Base-by-base conservation (phyloP, 92 coral and sea anemone genomes). In the Actinostola sp. region DNA sequence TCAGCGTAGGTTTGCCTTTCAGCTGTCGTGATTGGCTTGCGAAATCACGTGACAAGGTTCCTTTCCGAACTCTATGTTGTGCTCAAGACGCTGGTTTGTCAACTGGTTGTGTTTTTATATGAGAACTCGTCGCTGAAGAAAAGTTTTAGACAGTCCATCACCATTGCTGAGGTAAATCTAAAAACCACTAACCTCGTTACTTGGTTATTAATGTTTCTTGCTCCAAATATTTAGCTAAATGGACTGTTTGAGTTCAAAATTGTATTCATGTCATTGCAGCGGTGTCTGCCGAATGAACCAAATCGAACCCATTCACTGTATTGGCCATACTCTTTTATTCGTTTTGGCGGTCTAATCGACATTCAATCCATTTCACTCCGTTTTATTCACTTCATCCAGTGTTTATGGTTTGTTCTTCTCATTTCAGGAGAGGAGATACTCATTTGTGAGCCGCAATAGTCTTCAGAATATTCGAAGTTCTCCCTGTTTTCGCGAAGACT, bases 21-120 rank as follows among this genome's bases (percentile, higher is more conserved):
- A 38, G 65, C 21, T 25, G 45, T 27, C 63, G 64, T 71, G 92
- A 91, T 91, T 91, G 97, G 97, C 72, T 81, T 53, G 61, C 30
- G 10, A 17, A 67, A 83, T 79, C 97, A 91, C 92, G 81, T 91
- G 97, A 68, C 43, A 55, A 32, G 35, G 61, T 87, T 87, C 84
- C 91, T 90, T 89, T 91, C 92, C 92, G 89, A 89, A 87, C 86
- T 79, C 72, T 75, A 79, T 89, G 88, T 83, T 82, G 75, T 70
- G 73, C 66, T 52, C 73, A 82, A 80, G 90, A 84, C 90, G 97
- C 92, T 68, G 81, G 82, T 81, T 84, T 84, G 80, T 78, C 88
- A 78, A 77, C 66, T 82, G 64, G 72, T 61, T 71, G 84, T 84
- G 76, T 76, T 75, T 84, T 81, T 71, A 43, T 83, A 55, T 28